Base-by-base conservation (phyloP, 35 echinoderm and acorn worm species). In the Amphiura filiformis region DNA sequence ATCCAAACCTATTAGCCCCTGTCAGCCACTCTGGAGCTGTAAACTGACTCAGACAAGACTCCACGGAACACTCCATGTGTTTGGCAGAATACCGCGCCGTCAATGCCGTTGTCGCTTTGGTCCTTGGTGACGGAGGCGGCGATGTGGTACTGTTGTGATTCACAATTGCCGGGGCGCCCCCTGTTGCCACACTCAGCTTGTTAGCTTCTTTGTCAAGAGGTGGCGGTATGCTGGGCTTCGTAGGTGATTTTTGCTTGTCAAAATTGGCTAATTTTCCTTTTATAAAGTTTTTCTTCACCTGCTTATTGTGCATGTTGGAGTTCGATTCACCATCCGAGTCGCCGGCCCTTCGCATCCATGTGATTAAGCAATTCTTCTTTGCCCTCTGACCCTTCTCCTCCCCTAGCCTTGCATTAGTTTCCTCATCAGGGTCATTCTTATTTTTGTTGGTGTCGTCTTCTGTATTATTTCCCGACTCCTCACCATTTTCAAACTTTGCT, bases 21-120 rank as follows among this genome's bases (percentile, higher is more conserved):
- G 96, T 99, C 30, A 99, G 81, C 38, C 91, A 91, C 36, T 99
- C 96, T 12, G 93, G 96, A 0, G 88, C 84, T 30, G 96, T 99
- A 65, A 99, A 99, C 80, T 99, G 96, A 76, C 89, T 94, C 22
- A 99, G 93, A 76, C 96, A 99, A 17, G 96, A 95, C 84, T 94
- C 44, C 13, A 99, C 90, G 18, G 96, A 99, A 52, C 96, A 99
- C 76, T 99, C 96, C 35, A 94, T 90, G 33, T 84, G 77, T 80
- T 94, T 94, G 42, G 89, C 79, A 49, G 92, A 77, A 84, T 99
- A 99, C 23, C 93, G 57, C 0, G 88, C 91, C 31, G 87, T 92
- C 38, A 97, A 80, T 18, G 91, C 80, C 0, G 88, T 90, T 37
- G 86, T 93, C 2, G 86, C 95, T 31, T 90, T 89, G 41, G 91